Evolutionary conservation across 2,888 invertebrate species (phyloP).

Genomic region (Plebejus anna): DNA sequence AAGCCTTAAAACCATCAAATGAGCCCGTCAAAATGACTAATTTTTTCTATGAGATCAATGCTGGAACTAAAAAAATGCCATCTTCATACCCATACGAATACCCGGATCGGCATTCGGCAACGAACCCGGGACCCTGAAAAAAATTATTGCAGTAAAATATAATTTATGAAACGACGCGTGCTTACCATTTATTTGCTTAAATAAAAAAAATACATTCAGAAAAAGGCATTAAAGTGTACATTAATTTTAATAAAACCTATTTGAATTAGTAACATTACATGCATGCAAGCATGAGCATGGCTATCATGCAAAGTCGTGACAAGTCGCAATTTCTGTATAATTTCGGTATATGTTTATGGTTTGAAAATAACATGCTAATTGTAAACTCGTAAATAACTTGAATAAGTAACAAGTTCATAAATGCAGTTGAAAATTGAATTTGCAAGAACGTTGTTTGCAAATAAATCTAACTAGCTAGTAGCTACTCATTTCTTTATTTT

Average conservation of each 20-base stretch:
- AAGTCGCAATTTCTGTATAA: slow-evolving; percentile 34
- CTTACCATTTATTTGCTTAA: neutral
- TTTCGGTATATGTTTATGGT: slow-evolving; percentile 27
- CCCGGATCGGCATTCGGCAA: too few relatives aligned
- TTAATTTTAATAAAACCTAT: slow-evolving; percentile 2
- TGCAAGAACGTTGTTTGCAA: neutral
- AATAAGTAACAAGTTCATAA: slow-evolving; percentile 7
- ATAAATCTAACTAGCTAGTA: neutral
- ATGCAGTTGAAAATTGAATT: slow-evolving; percentile 4
- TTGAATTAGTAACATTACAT: slow-evolving; percentile 14
- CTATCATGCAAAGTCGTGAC: slow-evolving; percentile 33
- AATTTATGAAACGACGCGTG: neutral
- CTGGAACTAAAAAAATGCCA: too few relatives aligned
- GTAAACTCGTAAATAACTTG: neutral
- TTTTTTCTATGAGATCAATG: too few relatives aligned
- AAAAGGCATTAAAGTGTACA: neutral
- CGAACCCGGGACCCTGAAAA: neutral
- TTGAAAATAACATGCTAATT: slow-evolving; percentile 25
- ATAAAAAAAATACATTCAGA: neutral
- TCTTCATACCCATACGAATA: too few relatives aligned
- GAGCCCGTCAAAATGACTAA: too few relatives aligned
- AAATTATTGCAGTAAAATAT: neutral
- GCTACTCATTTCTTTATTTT: neutral
- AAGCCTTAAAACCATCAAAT: too few relatives aligned
- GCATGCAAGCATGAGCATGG: slow-evolving; percentile 2